Conservation (phyloP, 2,797 vertebrate genomes). For the Macropus fuliginosus region DNA sequence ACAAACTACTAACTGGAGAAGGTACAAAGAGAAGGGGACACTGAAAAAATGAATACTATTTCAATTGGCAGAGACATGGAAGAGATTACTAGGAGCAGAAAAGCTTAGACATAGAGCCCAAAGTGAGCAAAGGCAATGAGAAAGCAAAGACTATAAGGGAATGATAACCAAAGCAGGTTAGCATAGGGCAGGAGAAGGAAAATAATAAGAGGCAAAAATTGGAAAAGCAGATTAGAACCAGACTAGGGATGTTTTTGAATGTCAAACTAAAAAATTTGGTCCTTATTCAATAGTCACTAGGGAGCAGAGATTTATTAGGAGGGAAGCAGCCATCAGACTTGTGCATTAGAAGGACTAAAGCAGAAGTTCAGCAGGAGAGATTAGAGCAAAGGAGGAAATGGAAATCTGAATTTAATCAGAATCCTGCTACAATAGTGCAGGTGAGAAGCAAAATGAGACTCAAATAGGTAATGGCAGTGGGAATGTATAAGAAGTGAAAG, state of each 20-base stretch:
- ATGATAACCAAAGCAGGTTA: background rate
- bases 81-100: background rate
- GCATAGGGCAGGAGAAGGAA: background rate
- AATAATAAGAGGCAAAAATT: background rate
- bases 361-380: background rate
- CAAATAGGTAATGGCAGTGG: background rate
- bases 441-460: background rate
- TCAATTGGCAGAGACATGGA: background rate
- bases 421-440: background rate
- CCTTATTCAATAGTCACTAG: background rate
- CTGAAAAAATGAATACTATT: background rate
- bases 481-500: background rate
- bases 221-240: background rate
- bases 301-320: background rate
- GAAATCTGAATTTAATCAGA: background rate
- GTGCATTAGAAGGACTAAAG: background rate
- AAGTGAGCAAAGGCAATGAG: background rate
- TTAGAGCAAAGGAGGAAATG: conserved; percentile 1
- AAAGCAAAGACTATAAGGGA: background rate
- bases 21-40: background rate
- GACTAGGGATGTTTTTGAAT: background rate
- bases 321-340: conserved; percentile 19
- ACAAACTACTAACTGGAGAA: background rate
- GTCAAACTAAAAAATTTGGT: background rate
- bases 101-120: background rate